Conservation (phyloP, 1,140 invertebrate genomes). For the Drosophila elegans region DNA sequence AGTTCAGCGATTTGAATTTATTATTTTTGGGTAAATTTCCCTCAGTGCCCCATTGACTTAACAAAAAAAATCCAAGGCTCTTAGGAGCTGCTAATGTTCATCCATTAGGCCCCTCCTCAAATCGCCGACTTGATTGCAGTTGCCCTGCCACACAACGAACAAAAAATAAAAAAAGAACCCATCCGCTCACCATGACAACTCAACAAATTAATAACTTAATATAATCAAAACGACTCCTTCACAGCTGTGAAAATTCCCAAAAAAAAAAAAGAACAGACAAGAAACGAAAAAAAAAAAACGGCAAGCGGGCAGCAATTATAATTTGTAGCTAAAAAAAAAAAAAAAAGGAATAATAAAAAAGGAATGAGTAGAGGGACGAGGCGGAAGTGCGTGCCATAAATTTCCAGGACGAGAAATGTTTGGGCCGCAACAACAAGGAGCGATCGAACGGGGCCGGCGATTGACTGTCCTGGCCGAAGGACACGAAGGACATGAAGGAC, state of each 20-base stretch:
- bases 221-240: conserved; percentile 72
- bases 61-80: conserved; percentile 28
- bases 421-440: conserved; percentile 60
- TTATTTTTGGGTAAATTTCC: neutral
- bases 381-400: conserved; percentile 83
- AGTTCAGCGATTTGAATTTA: too few species aligned
- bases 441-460: conserved; percentile 32
- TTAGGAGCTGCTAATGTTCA: conserved; percentile 32
- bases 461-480: conserved; percentile 38
- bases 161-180: neutral
- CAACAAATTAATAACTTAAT: conserved; percentile 84
- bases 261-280: conserved; percentile 54
- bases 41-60: conserved; percentile 47
- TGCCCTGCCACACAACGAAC: conserved; percentile 2
- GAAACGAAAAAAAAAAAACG: conserved; percentile 38
- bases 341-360: conserved; percentile 14
- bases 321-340: conserved; percentile 71
- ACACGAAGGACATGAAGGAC: conserved; percentile 18
- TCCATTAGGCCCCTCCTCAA: conserved; percentile 22
- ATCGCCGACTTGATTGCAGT: neutral
- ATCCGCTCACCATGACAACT: conserved; percentile 73
- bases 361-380: conserved; percentile 36
- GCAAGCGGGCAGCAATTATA: conserved; percentile 75
- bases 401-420: conserved; percentile 74
- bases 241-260: conserved; percentile 81